Conservation (phyloP, 2,797 vertebrate species). For the Lepilemur ruficaudatus region DNA sequence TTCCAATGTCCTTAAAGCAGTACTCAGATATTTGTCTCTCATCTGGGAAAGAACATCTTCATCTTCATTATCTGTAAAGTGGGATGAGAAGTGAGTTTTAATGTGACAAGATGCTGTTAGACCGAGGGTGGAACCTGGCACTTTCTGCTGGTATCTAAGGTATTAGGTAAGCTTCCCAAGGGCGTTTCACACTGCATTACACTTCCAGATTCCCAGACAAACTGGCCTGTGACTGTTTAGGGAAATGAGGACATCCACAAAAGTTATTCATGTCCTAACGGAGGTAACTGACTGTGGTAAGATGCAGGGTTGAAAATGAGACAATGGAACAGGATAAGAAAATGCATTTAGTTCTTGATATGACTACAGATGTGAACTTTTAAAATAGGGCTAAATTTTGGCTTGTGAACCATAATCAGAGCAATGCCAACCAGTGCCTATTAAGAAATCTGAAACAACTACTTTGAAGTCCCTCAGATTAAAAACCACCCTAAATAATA, state of each 20-base stretch:
- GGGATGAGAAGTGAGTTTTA: not conserved
- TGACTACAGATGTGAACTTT: not conserved
- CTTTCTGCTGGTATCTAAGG: not conserved
- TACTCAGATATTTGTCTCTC: conserved; percentile 21
- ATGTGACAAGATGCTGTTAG: not conserved
- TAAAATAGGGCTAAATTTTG: not conserved
- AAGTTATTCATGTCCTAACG: not conserved
- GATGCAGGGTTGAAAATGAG: conserved; percentile 11
- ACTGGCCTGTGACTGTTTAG: not conserved
- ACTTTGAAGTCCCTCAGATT: not conserved
- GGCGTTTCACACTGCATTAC: too few species aligned
- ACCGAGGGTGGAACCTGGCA: not conserved
- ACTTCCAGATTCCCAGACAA: not conserved
- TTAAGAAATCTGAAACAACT: not conserved
- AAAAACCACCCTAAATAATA: not conserved
- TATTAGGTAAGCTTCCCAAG: not conserved
- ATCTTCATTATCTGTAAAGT: not conserved
- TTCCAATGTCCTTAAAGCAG: not conserved
- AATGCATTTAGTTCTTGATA: not conserved
- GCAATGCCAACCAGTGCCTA: not conserved
- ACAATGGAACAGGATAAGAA: conserved; percentile 24
- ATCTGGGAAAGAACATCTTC: not conserved
- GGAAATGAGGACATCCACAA: not conserved
- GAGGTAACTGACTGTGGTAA: not conserved
- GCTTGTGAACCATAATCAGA: not conserved